These are phyloP conservation scores for Falco naumanni DNA, from an alignment of 2,797 vertebrate species.

Conservation along the genomic window DNA sequence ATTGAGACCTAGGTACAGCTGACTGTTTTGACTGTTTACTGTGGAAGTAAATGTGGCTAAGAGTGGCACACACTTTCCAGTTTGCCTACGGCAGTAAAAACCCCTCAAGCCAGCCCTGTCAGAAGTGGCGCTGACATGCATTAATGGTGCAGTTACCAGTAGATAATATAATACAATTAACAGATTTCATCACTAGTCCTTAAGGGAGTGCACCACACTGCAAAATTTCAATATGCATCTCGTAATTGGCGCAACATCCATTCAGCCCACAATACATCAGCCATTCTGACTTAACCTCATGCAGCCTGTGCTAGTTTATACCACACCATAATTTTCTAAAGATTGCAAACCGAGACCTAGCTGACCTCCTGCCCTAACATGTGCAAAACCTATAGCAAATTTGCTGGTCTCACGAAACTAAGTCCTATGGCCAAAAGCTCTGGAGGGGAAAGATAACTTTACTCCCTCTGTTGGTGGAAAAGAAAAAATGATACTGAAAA, in stretches of 20 bases:
- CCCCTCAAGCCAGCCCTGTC: constrained; percentile 67
- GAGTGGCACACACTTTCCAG: constrained; percentile 38
- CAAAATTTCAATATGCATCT: not conserved
- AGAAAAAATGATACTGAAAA: not conserved
- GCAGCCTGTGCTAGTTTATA: not conserved
- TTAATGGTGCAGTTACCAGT: constrained; percentile 46
- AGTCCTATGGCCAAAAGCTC: not conserved
- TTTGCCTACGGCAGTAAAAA: constrained; percentile 61
- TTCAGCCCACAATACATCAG: not conserved
- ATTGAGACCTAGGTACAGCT: not conserved
- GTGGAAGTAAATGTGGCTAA: constrained; percentile 12
- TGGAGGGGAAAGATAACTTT: not conserved
- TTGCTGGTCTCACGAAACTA: not conserved
- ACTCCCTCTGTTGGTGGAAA: constrained; percentile 62
- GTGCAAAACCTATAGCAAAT: not conserved
- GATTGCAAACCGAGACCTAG: not conserved
- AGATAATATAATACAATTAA: constrained; percentile 66
- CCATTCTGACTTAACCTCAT: not conserved
- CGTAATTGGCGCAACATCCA: not conserved
- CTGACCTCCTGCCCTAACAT: not conserved
- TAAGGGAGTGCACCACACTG: not conserved
- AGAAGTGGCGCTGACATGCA: constrained; percentile 49
- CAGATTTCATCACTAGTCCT: constrained; percentile 39
- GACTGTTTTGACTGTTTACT: constrained; percentile 56
- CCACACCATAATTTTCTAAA: not conserved